Evolutionary conservation across 1,140 invertebrate genomes (phyloP).

Genomic region (Drosophila trapezifrons): DNA sequence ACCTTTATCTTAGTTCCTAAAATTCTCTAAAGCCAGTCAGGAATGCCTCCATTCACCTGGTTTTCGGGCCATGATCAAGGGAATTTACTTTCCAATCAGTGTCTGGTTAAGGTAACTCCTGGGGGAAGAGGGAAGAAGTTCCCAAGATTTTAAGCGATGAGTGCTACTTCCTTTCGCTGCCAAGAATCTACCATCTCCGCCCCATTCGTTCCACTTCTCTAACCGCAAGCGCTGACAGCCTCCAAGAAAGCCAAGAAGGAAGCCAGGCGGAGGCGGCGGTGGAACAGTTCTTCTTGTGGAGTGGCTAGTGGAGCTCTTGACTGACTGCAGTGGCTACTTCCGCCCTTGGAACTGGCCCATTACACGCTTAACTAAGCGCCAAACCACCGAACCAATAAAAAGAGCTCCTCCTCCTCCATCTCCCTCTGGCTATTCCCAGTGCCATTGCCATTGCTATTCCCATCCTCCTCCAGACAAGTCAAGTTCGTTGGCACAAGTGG

Average conservation of each 20-base stretch:
- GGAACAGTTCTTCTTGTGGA: not conserved
- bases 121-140: too few relatives aligned
- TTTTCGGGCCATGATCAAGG: too few relatives aligned
- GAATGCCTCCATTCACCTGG: too few relatives aligned
- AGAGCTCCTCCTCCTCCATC: not conserved
- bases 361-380: conserved; percentile 77
- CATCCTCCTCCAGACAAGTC: not conserved
- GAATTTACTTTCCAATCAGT: too few relatives aligned
- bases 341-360: conserved; percentile 55
- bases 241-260: conserved; percentile 6
- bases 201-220: conserved; percentile 26
- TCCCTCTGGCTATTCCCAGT: not conserved
- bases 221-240: conserved; percentile 43
- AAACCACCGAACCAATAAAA: conserved; percentile 69
- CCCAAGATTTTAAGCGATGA: conserved; percentile 9
- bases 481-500: conserved; percentile 42
- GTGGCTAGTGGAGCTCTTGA: not conserved
- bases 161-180: conserved; percentile 15
- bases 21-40: too few relatives aligned
- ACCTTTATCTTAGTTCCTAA: too few relatives aligned
- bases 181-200: not conserved
- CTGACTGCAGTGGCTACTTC: conserved; percentile 50
- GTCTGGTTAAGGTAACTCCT: not conserved
- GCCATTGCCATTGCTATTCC: not conserved
- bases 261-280: not conserved